Conservation (phyloP, 2,888 invertebrate species). For the Serrognathus titanus region DNA sequence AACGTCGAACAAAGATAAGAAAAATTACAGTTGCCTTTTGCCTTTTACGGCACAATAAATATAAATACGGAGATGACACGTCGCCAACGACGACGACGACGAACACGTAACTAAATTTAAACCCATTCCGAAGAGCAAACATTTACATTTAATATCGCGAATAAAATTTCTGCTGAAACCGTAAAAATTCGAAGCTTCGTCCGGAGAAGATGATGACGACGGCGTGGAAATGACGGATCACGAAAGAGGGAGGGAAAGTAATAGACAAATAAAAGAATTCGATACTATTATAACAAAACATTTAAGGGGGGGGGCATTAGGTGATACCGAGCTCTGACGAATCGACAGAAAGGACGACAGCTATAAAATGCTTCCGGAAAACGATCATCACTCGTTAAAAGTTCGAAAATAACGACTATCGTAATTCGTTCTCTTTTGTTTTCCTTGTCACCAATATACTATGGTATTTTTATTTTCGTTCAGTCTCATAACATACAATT, state of each 20-base stretch:
- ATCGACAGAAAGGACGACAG: background rate
- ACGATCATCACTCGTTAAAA: background rate
- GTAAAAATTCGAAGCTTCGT: background rate
- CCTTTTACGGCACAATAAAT: no score
- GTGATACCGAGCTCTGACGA: background rate
- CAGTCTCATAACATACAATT: no score
- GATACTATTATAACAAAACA: background rate
- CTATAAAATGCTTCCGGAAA: background rate
- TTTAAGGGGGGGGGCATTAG: slow-evolving; percentile 1
- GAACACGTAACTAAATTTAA: no score
- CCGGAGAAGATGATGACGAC: background rate
- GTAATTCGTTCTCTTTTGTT: no score
- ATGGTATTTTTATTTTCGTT: no score
- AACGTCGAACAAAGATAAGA: no score
- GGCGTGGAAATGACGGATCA: background rate
- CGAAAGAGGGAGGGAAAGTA: background rate
- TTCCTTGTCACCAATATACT: no score
- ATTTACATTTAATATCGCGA: slow-evolving; percentile 1
- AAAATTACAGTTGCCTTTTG: no score
- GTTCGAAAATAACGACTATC: no score
- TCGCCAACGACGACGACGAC: no score
- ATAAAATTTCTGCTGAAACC: background rate
- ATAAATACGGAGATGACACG: no score
- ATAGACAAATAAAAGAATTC: slow-evolving; percentile 1
- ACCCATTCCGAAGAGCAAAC: background rate